Evolutionary conservation across 2,888 invertebrate genomes (phyloP).

Genomic region (Cryptus armator): DNA sequence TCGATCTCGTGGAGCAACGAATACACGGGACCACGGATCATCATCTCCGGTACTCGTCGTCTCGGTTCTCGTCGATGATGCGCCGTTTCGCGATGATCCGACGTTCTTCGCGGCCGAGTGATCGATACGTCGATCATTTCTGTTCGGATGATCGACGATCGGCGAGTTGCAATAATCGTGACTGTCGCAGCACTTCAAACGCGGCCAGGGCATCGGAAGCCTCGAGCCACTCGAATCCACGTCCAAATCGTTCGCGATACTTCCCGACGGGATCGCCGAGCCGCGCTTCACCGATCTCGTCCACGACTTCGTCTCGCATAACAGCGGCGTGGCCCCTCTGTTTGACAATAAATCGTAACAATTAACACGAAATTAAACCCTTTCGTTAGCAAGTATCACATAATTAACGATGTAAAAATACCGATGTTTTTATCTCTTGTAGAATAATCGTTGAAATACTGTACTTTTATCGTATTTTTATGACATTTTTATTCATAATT

Average conservation of each 20-base stretch:
- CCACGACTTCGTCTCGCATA: conserved; percentile 80
- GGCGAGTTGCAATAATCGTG: conserved; percentile 79
- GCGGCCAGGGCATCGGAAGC: conserved; percentile 75
- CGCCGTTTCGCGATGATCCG: background rate
- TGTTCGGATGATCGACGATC: conserved; percentile 60
- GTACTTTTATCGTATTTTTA: too few species aligned
- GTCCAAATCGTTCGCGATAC: conserved; percentile 35
- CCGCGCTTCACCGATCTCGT: conserved; percentile 71
- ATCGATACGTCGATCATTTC: conserved; percentile 37
- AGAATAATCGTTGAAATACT: background rate
- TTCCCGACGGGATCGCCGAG: conserved; percentile 47
- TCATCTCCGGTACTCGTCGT: conserved; percentile 37
- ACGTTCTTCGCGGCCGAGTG: conserved; percentile 9
- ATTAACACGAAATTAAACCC: background rate
- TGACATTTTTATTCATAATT: too few species aligned
- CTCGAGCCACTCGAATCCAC: conserved; percentile 59
- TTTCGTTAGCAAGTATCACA: background rate
- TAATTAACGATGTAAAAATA: too few species aligned
- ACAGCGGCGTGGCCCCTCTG: conserved; percentile 77
- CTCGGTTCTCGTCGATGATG: conserved; percentile 5
- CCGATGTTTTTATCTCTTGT: background rate
- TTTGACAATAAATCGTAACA: conserved; percentile 25
- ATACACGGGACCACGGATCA: conserved; percentile 2
- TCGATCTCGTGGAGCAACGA: conserved; percentile 9
- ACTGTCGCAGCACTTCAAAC: conserved; percentile 78